phyloP scores from a whole-genome alignment of 1,140 invertebrate species.

The Macrobrachium nipponense region DNA sequence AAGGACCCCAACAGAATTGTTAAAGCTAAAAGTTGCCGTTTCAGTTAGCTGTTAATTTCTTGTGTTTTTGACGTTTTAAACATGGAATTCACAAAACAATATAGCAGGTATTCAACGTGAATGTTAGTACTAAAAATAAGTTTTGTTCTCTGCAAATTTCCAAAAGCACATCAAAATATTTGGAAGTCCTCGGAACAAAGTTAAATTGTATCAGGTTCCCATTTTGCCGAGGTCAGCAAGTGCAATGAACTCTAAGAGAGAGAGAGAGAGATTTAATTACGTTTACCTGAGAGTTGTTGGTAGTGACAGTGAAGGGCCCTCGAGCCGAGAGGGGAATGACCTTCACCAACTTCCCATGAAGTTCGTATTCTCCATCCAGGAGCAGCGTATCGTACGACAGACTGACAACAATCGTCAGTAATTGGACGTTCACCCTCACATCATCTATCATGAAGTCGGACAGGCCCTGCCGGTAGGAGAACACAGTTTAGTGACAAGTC shows the following conservation, averaged over 20 bases:
- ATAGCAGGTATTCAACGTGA: no score
- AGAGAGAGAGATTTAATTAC: not conserved
- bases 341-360: conserved; percentile 53
- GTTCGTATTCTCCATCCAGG: conserved; percentile 58
- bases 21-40: no score
- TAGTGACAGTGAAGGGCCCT: conserved; percentile 59
- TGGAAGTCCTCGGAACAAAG: no score
- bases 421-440: conserved; percentile 52
- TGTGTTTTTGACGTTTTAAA: no score
- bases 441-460: conserved; percentile 59
- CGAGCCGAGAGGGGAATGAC: conserved; percentile 55
- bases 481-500: not conserved
- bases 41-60: no score
- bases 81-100: no score
- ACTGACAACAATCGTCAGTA: conserved; percentile 41
- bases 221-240: not conserved
- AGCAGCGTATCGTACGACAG: conserved; percentile 45
- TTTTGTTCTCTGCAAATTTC: no score
- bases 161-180: no score
- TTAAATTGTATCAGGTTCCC: no score
- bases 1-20: no score
- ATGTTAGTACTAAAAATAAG: no score
- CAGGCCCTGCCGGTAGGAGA: conserved; percentile 54
- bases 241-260: not conserved
- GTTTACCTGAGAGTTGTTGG: conserved; percentile 50